Evolutionary conservation across 1,140 invertebrate genomes (phyloP).

Genomic region (Cyrtorhinus lividipennis): DNA sequence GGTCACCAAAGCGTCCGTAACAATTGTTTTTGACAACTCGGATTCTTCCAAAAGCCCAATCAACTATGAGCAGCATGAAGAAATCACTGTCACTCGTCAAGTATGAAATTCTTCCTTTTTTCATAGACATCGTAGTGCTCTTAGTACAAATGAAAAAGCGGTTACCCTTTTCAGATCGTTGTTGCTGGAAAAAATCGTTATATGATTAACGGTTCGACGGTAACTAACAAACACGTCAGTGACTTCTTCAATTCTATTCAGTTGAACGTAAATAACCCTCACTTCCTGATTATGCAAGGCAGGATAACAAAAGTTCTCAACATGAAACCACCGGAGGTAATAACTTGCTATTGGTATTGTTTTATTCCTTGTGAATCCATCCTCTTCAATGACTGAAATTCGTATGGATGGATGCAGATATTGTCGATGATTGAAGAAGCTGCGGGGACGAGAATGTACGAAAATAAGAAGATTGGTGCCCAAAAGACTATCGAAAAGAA

Average conservation of each 20-base stretch:
- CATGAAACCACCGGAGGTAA: conserved; percentile 93
- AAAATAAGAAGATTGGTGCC: conserved; percentile 79
- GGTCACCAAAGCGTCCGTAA: conserved; percentile 89
- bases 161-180: conserved; percentile 41
- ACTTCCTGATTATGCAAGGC: conserved; percentile 99
- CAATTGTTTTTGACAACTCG: conserved; percentile 88
- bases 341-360: conserved; percentile 11
- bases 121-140: no score
- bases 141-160: no score
- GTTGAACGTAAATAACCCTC: conserved; percentile 97
- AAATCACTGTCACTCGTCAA: conserved; percentile 88
- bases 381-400: not conserved
- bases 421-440: conserved; percentile 98
- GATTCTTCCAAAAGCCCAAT: conserved; percentile 72
- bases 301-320: conserved; percentile 98
- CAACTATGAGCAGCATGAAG: conserved; percentile 82
- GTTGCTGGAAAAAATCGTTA: conserved; percentile 75
- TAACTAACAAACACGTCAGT: conserved; percentile 73
- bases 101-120: conserved; percentile 36
- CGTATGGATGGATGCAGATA: conserved; percentile 44
- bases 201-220: conserved; percentile 83
- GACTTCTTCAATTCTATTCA: conserved; percentile 95
- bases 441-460: conserved; percentile 95
- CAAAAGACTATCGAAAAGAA: conserved; percentile 87
- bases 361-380: not conserved